phyloP scores from a whole-genome alignment of 2,888 invertebrate species.

The Xestia c-nigrum region DNA sequence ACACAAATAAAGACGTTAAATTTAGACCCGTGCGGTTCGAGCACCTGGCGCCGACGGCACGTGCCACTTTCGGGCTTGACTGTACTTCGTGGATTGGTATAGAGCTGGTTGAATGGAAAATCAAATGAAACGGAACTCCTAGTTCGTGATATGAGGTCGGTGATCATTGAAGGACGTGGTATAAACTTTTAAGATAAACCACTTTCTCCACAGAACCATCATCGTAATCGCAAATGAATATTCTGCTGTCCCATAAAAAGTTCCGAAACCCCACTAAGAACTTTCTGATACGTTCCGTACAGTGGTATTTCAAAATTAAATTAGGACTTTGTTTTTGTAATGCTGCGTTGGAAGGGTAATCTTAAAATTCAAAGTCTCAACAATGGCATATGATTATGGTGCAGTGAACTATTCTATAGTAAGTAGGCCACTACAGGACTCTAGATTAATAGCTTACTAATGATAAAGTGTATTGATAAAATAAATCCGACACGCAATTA shows the following conservation, averaged over 20 bases:
- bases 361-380: no score
- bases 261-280: neutral
- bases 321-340: no score
- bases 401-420: neutral
- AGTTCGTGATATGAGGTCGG: neutral
- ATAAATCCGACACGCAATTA: neutral
- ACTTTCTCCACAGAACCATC: neutral
- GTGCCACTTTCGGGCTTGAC: constrained; percentile 79
- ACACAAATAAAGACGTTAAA: constrained; percentile 90
- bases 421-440: neutral
- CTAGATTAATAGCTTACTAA: neutral
- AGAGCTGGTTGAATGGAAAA: constrained; percentile 66
- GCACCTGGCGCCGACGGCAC: constrained; percentile 86
- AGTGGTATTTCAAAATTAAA: neutral
- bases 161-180: no score
- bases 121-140: neutral
- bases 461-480: neutral
- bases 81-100: constrained; percentile 78
- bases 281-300: neutral
- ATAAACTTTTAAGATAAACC: no score
- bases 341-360: no score
- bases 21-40: constrained; percentile 88
- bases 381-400: neutral
- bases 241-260: no score
- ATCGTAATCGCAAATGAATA: neutral